A percentile compares a stretch with the other conserved stretches of the same genome.
Evolutionary conservation across 1,140 invertebrate genomes (phyloP).

Genomic region (Drosophila nebulosa): DNA sequence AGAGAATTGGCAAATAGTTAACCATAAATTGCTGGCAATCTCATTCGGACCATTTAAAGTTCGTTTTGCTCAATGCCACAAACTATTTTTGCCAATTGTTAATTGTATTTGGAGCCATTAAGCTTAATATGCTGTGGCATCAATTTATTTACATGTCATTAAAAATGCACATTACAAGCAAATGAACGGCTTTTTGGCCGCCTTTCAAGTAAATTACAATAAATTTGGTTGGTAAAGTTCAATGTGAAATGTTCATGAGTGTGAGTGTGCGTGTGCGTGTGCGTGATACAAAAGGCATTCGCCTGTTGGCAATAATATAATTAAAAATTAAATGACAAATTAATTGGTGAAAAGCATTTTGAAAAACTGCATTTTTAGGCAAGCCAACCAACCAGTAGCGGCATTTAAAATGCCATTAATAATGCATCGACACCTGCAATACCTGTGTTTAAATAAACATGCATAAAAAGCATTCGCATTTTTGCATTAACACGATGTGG

Average conservation of each 20-base stretch:
- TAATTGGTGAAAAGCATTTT: slow-evolving; percentile 56
- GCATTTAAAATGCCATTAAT: slow-evolving; percentile 75
- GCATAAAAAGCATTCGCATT: slow-evolving; percentile 34
- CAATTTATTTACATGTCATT: slow-evolving; percentile 60
- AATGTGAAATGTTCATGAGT: slow-evolving; percentile 45
- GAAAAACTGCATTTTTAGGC: slow-evolving; percentile 60
- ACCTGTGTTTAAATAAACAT: slow-evolving; percentile 42
- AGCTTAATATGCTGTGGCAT: slow-evolving; percentile 50
- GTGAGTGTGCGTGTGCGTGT: too few species aligned
- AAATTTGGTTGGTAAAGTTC: slow-evolving; percentile 48
- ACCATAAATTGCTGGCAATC: slow-evolving; percentile 26
- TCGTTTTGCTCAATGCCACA: slow-evolving; percentile 16
- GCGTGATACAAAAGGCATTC: slow-evolving; percentile 35
- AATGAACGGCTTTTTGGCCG: slow-evolving; percentile 36
- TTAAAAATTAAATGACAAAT: slow-evolving; percentile 74
- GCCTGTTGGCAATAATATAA: slow-evolving; percentile 59
- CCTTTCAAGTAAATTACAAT: slow-evolving; percentile 72
- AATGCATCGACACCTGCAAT: slow-evolving; percentile 71
- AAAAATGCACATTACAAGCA: slow-evolving; percentile 46
- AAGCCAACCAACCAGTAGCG: slow-evolving; percentile 35
- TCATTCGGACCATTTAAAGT: slow-evolving; percentile 33
- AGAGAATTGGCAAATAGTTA: slow-evolving; percentile 49
- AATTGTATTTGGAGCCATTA: slow-evolving; percentile 53
- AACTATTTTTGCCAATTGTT: slow-evolving; percentile 34
- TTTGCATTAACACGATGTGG: slow-evolving; percentile 43